Percentiles rank a stretch among this genome's conserved stretches.
Conservation (phyloP, 1,140 invertebrate genomes). For the Macrotrachela quadricornifera region DNA sequence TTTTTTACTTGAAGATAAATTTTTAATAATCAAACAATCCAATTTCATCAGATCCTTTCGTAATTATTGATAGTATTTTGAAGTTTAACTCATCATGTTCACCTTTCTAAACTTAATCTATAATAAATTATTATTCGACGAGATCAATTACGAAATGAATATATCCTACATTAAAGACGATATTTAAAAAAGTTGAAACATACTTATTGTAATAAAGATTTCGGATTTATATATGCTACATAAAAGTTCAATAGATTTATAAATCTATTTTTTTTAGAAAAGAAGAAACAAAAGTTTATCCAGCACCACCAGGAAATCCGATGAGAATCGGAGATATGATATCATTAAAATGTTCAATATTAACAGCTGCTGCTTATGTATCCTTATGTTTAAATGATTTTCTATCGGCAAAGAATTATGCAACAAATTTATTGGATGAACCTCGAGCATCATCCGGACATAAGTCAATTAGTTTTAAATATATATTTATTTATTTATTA, state of each 20-base stretch:
- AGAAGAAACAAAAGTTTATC: slow-evolving; percentile 14
- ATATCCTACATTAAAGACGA: too few relatives aligned
- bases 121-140: too few relatives aligned
- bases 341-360: slow-evolving; percentile 41
- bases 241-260: neutral
- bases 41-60: too few relatives aligned
- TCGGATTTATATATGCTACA: neutral
- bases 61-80: too few relatives aligned
- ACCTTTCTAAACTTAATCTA: too few relatives aligned
- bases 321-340: slow-evolving; percentile 21
- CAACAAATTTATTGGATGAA: slow-evolving; percentile 44
- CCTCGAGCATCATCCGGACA: slow-evolving; percentile 42
- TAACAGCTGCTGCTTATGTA: slow-evolving; percentile 58
- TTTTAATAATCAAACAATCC: too few relatives aligned
- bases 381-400: slow-evolving; percentile 62
- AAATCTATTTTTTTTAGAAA: neutral
- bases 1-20: too few relatives aligned
- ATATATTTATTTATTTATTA: slow-evolving; percentile 2
- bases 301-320: slow-evolving; percentile 23
- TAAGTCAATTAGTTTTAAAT: slow-evolving; percentile 28
- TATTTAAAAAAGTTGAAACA: too few relatives aligned
- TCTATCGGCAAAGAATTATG: slow-evolving; percentile 50
- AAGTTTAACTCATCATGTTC: too few relatives aligned
- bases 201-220: neutral
- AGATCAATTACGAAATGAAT: too few relatives aligned